Conservation (phyloP, 2,888 invertebrate species). For the Amorpha juglandis region DNA sequence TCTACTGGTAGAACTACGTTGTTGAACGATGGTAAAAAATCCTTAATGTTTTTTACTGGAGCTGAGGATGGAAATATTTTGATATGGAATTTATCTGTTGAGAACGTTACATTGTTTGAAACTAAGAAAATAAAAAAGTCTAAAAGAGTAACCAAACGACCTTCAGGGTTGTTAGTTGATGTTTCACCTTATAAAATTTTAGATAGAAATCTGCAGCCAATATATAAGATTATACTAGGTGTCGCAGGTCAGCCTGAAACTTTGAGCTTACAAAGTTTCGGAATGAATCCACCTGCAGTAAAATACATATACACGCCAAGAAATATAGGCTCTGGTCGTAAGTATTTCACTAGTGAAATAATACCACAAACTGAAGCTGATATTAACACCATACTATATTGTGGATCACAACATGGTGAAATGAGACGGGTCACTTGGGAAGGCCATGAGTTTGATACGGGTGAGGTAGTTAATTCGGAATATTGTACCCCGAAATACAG, state of each 20-base stretch:
- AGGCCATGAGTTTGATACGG: slow-evolving; percentile 87
- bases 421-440: slow-evolving; percentile 84
- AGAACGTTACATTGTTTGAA: slow-evolving; percentile 62
- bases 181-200: slow-evolving; percentile 85
- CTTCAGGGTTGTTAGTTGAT: slow-evolving; percentile 84
- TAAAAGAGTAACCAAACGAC: slow-evolving; percentile 77
- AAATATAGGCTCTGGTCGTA: slow-evolving; percentile 64
- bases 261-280: slow-evolving; percentile 73
- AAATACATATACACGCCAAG: slow-evolving; percentile 62
- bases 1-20: slow-evolving; percentile 82
- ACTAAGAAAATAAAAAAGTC: slow-evolving; percentile 70
- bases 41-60: slow-evolving; percentile 86
- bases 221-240: slow-evolving; percentile 82
- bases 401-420: slow-evolving; percentile 75
- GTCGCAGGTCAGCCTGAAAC: slow-evolving; percentile 71
- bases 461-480: slow-evolving; percentile 86
- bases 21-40: slow-evolving; percentile 54
- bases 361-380: slow-evolving; percentile 58
- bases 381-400: slow-evolving; percentile 60
- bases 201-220: slow-evolving; percentile 86
- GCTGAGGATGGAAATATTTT: slow-evolving; percentile 88
- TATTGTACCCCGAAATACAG: slow-evolving; percentile 71
- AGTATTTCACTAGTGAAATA: slow-evolving; percentile 69
- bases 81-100: slow-evolving; percentile 88
- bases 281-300: slow-evolving; percentile 60